phyloP scores from a whole-genome alignment of 2,113 vertebrate genomes.

The Sigmodon hispidus region DNA sequence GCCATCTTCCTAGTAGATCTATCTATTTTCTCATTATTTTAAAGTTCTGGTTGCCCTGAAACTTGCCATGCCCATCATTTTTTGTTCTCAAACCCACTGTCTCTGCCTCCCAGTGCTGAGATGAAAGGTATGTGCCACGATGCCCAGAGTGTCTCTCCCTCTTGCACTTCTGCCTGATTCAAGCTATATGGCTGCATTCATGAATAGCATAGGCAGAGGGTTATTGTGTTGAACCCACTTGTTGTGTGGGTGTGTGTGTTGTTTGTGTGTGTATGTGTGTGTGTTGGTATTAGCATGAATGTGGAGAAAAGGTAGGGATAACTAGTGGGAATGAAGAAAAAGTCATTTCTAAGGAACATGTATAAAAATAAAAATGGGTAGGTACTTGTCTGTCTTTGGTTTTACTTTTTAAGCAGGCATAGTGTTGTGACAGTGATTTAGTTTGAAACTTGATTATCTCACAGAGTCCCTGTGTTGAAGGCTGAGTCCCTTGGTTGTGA shows the following conservation, averaged over 20 bases:
- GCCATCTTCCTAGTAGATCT: neutral
- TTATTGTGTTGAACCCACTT: neutral
- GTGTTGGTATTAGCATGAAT: neutral
- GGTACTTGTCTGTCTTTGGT: neutral
- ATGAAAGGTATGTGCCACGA: neutral
- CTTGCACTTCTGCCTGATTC: neutral
- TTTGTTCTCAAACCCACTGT: neutral
- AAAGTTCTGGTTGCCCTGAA: neutral
- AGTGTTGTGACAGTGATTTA: neutral
- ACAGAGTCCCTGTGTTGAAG: neutral
- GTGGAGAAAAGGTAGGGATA: neutral
- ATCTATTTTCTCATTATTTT: neutral
- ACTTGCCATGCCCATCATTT: neutral
- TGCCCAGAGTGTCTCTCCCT: neutral
- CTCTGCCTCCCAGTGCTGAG: neutral
- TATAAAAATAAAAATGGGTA: neutral
- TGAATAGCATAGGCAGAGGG: neutral
- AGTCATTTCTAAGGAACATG: neutral
- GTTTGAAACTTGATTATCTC: neutral
- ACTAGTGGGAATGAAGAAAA: neutral
- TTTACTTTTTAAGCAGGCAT: neutral
- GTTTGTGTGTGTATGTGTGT: neutral
- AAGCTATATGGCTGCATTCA: neutral
- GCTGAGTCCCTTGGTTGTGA: neutral
- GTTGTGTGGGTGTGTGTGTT: neutral